A percentile compares a stretch with the other conserved stretches of the same genome.
Conservation (phyloP, 2,113 vertebrate genomes). For the Tachysurus vachellii region DNA sequence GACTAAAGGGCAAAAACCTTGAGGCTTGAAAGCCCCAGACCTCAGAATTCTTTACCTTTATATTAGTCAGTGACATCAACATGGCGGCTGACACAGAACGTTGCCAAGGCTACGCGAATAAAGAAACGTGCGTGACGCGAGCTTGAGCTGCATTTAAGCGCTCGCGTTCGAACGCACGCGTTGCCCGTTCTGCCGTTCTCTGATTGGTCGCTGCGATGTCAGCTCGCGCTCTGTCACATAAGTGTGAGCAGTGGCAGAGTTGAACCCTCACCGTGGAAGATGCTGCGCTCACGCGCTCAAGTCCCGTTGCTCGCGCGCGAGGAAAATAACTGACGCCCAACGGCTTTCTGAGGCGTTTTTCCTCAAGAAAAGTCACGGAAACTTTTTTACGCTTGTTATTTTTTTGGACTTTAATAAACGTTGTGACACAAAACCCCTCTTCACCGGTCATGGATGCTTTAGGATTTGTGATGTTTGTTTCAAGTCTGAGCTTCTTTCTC, state of each 20-base stretch:
- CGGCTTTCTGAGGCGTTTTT: neutral
- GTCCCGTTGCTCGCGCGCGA: neutral
- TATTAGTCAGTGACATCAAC: constrained; percentile 1
- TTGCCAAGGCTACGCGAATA: neutral
- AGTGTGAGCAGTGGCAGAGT: neutral
- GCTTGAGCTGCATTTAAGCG: neutral
- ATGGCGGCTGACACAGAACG: neutral
- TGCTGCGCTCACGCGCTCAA: constrained; percentile 1
- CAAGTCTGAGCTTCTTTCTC: constrained; percentile 33
- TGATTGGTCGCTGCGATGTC: constrained; percentile 36
- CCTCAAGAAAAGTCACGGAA: neutral
- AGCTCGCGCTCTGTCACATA: constrained; percentile 14
- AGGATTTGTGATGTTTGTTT: constrained; percentile 41
- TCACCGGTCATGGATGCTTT: constrained; percentile 57
- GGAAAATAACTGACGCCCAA: neutral
- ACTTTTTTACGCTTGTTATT: neutral
- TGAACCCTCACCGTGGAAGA: neutral
- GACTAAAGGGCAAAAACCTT: neutral
- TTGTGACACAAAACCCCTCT: neutral
- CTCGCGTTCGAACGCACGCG: constrained; percentile 20
- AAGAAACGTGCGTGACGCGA: neutral
- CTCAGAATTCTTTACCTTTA: neutral
- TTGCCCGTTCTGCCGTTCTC: neutral
- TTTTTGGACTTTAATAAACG: neutral
- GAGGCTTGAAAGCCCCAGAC: neutral